Evolutionary conservation across 2,113 vertebrate genomes (phyloP), one percentile per base, ranked within the genome.

Genomic region (Ranitomeya variabilis): DNA sequence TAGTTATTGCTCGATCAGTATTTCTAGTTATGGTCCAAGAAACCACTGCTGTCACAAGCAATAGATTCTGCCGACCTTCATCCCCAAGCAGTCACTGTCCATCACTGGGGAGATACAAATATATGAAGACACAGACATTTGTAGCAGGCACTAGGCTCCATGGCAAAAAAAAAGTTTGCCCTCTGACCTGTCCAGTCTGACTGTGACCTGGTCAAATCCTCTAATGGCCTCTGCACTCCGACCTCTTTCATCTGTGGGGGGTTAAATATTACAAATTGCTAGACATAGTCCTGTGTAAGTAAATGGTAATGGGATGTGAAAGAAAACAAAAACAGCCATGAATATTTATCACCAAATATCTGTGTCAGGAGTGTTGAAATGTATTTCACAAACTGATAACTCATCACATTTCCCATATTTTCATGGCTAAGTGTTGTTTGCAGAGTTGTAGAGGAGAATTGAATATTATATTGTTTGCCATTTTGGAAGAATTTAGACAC

Each of bases 41-140:
- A 21, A 12, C 76, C 45, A 2, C 9, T 52, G 73, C 73, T 78
- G 76, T 78, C 51, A 78, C 9, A 78, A 11, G 76, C 76, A 78
- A 51, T 54, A 78, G 19, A 54, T n/a, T 45, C 54, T n/a, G 51
- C 45, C 11, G 15, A 78, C 76, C 76, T 78, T 16, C 80, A 64
- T 82, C 80, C 52, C 37, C 26, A 62, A 81, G n/a, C 80, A 45
- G 80, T 62, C 80, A 64, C 16, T 59, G 12, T 26, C 80, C 64
- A 82, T 64, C 37, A 64, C 23, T 64, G 59, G 57, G 79, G 31
- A 82, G 59, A 82, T 82, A 82, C 64, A 82, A 82, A 82, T 82
- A 82, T 64, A 82, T 82, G 31, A 45, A 82, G 80, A 45, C 57
- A 81, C 4, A 59, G 78, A 80, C 55, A 26, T 80, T 80, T 80